Conservation (phyloP, 2,888 invertebrate species). For the Ischnura elegans region DNA sequence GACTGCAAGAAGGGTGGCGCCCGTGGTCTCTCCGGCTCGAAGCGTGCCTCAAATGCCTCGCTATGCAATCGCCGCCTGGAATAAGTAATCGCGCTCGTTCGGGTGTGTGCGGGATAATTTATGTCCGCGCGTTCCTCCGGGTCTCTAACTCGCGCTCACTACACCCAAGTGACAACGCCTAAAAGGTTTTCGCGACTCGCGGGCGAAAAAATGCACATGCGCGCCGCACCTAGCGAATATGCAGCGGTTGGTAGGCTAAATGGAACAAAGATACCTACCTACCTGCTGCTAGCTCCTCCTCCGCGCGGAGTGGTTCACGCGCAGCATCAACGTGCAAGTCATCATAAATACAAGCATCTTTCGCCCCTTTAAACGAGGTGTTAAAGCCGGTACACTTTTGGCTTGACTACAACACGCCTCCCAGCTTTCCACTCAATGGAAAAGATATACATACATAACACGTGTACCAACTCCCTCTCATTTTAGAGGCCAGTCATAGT, state of each 20-base stretch:
- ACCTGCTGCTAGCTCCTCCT: too few species aligned
- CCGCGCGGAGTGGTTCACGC: not conserved
- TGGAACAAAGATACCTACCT: not conserved
- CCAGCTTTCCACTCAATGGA: too few species aligned
- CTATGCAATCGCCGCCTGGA: not conserved
- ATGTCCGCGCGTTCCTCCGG: not conserved
- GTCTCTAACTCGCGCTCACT: slow-evolving; percentile 24
- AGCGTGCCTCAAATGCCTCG: not conserved
- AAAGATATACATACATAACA: too few species aligned
- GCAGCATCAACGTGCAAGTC: not conserved
- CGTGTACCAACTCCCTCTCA: too few species aligned
- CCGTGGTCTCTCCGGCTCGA: not conserved
- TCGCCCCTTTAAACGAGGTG: too few species aligned
- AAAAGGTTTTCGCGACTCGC: not conserved
- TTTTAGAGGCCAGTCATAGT: too few species aligned
- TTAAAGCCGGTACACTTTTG: too few species aligned
- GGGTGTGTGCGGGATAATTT: slow-evolving; percentile 19
- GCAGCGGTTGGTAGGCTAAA: not conserved
- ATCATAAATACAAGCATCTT: too few species aligned
- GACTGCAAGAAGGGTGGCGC: not conserved
- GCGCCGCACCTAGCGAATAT: not conserved
- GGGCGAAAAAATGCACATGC: not conserved
- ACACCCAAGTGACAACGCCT: not conserved
- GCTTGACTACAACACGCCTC: too few species aligned
- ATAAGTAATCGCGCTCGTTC: slow-evolving; percentile 18